Evolutionary conservation across 2,888 invertebrate genomes (phyloP).

Genomic region (Catocala sponsa): DNA sequence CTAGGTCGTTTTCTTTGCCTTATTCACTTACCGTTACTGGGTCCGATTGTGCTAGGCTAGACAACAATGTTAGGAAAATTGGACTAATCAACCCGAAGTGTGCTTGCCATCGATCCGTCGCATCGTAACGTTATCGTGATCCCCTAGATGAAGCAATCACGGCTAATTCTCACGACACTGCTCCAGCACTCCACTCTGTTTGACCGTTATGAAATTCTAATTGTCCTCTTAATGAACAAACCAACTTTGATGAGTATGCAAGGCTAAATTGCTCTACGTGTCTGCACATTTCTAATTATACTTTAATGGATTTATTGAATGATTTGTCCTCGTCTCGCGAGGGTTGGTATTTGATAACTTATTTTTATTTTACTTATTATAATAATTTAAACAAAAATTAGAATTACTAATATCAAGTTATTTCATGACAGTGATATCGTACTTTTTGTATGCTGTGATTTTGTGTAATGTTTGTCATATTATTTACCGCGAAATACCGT

Average conservation of each 20-base stretch:
- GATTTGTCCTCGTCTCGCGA: background rate
- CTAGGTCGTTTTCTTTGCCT: conserved; percentile 59
- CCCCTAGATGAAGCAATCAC: conserved; percentile 61
- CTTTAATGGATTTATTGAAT: conserved; percentile 11
- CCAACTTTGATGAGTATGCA: conserved; percentile 15
- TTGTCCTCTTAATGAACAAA: conserved; percentile 52
- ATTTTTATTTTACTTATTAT: too few species aligned
- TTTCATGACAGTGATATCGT: too few species aligned
- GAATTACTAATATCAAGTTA: too few species aligned
- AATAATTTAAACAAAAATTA: too few species aligned
- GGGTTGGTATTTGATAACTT: too few species aligned
- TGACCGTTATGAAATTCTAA: conserved; percentile 61
- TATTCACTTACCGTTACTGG: conserved; percentile 56
- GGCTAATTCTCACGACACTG: conserved; percentile 66
- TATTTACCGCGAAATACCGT: too few species aligned
- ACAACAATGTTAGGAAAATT: conserved; percentile 59
- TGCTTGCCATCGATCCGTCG: conserved; percentile 51
- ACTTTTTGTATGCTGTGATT: too few species aligned
- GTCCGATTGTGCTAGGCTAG: conserved; percentile 43
- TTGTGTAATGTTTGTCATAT: too few species aligned
- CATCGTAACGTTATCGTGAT: conserved; percentile 59
- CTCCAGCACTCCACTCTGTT: conserved; percentile 45
- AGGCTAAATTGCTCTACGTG: conserved; percentile 17
- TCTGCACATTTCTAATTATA: conserved; percentile 9
- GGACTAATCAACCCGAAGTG: conserved; percentile 57